Evolutionary conservation across 1,140 invertebrate species (phyloP).

Genomic region (Carposina sasakii): DNA sequence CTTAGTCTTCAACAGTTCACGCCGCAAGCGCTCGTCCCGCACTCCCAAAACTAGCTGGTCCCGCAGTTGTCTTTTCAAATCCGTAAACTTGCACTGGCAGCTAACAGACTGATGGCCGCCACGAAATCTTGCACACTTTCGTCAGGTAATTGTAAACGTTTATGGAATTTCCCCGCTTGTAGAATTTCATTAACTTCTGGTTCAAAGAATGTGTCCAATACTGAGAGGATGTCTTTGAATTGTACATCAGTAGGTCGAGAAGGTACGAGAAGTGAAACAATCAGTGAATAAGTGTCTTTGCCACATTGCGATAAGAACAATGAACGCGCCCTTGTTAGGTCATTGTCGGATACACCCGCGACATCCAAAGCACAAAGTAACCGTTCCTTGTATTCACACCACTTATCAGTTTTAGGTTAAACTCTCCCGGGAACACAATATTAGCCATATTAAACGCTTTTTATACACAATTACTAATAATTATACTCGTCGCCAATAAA

Average conservation of each 20-base stretch:
- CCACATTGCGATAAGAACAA: slow-evolving; percentile 27
- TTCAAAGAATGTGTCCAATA: slow-evolving; percentile 29
- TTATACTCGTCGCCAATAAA: slow-evolving; percentile 24
- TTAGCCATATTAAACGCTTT: slow-evolving; percentile 17
- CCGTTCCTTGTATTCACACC: slow-evolving; percentile 27
- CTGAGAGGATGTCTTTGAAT: slow-evolving; percentile 15
- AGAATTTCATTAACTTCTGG: slow-evolving; percentile 29
- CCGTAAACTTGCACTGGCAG: slow-evolving; percentile 22
- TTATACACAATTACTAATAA: slow-evolving; percentile 9
- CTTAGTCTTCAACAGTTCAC: slow-evolving; percentile 22
- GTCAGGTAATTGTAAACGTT: slow-evolving; percentile 17
- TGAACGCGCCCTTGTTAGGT: slow-evolving; percentile 17
- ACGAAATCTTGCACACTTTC: slow-evolving; percentile 29
- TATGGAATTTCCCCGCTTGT: slow-evolving; percentile 28
- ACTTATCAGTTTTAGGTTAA: slow-evolving; percentile 27
- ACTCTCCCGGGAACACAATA: slow-evolving; percentile 23
- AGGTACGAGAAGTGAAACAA: slow-evolving; percentile 22
- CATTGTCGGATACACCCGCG: neutral
- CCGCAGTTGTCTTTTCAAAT: slow-evolving; percentile 24
- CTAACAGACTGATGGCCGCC: slow-evolving; percentile 19
- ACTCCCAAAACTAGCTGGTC: slow-evolving; percentile 22
- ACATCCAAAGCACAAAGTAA: slow-evolving; percentile 21
- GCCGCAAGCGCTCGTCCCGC: slow-evolving; percentile 21
- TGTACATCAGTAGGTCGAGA: slow-evolving; percentile 16
- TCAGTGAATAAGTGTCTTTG: slow-evolving; percentile 23